Conservation (phyloP, 2,888 invertebrate species). For the Drosophila longiperda region DNA sequence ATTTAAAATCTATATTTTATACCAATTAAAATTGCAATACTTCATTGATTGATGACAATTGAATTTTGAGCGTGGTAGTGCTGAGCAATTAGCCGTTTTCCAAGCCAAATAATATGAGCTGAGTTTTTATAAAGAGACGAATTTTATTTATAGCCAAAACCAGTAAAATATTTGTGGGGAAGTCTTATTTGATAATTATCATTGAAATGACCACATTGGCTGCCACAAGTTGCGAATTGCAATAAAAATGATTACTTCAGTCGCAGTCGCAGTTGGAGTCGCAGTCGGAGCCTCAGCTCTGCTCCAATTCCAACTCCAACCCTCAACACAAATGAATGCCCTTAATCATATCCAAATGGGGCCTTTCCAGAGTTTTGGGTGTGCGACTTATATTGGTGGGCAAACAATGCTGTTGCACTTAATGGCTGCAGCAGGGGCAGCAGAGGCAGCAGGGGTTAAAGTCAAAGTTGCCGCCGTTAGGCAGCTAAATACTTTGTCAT, state of each 20-base stretch:
- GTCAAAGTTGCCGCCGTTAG: conserved; percentile 20
- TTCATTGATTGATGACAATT: neutral
- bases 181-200: neutral
- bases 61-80: neutral
- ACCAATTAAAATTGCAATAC: neutral
- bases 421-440: neutral
- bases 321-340: neutral
- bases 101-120: neutral
- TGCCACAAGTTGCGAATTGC: neutral
- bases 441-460: neutral
- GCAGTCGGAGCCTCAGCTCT: neutral
- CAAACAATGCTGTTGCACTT: conserved; percentile 23
- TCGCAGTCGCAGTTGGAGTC: neutral
- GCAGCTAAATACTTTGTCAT: conserved; percentile 65
- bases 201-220: neutral
- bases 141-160: neutral
- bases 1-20: neutral
- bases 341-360: neutral
- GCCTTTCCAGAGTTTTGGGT: conserved; percentile 38
- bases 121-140: neutral
- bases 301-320: neutral
- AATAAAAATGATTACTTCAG: neutral
- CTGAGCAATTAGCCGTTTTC: conserved; percentile 12
- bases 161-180: neutral
- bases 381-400: conserved; percentile 19